phyloP scores from a whole-genome alignment of 2,888 invertebrate species.

The Keiferia lycopersicella region DNA sequence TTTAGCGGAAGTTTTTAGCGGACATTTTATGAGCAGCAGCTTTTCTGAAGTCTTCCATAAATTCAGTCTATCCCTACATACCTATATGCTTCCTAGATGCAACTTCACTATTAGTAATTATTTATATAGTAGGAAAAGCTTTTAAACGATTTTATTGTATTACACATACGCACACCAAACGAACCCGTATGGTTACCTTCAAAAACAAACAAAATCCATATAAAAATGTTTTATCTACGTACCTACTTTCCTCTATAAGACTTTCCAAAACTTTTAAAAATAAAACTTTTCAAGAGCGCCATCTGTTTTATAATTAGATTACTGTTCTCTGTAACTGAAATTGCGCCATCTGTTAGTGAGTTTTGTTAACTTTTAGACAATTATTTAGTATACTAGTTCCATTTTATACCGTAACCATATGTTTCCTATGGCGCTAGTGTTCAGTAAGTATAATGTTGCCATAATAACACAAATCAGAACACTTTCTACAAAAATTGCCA shows the following conservation, averaged over 20 bases:
- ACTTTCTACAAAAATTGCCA: background rate
- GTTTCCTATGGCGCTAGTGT: conserved; percentile 28
- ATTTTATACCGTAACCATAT: conserved; percentile 23
- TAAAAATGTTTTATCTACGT: no score
- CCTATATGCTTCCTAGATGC: no score
- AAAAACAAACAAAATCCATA: no score
- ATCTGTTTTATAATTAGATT: background rate
- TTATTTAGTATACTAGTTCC: background rate
- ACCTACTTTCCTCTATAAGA: no score
- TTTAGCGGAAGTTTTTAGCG: background rate
- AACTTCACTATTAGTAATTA: no score
- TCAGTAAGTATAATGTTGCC: conserved; percentile 23
- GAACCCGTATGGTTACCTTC: no score
- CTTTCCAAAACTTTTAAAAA: no score
- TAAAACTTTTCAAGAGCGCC: background rate
- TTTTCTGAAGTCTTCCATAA: background rate
- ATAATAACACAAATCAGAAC: conserved; percentile 15
- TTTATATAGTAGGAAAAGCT: no score
- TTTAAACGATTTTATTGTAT: background rate
- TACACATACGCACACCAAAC: background rate
- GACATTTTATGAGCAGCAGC: background rate
- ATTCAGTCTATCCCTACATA: background rate
- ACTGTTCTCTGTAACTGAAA: background rate
- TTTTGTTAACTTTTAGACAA: background rate
- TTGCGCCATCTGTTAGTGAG: background rate